Percentiles rank a stretch among this genome's conserved stretches.
Conservation (phyloP, 2,888 invertebrate species). For the Troides aeacus region DNA sequence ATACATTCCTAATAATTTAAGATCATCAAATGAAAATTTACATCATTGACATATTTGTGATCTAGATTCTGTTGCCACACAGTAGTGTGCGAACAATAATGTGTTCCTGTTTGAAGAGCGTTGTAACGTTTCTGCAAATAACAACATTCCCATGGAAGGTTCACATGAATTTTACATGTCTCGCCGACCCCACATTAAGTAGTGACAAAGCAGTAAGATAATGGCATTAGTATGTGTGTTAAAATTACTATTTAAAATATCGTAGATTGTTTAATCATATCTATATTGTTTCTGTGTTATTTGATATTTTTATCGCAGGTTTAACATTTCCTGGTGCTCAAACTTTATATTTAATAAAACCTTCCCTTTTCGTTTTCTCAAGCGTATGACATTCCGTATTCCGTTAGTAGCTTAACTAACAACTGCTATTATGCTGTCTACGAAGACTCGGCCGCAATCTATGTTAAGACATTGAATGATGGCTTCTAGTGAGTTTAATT, state of each 20-base stretch:
- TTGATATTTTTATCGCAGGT: neutral
- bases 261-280: neutral
- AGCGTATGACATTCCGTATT: slow-evolving; percentile 15
- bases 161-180: too few species aligned
- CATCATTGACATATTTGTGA: too few species aligned
- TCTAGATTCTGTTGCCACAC: too few species aligned
- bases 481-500: slow-evolving; percentile 61
- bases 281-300: neutral
- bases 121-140: too few species aligned
- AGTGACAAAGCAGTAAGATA: too few species aligned
- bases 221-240: neutral
- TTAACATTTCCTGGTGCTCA: neutral
- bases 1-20: neutral
- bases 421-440: slow-evolving; percentile 16
- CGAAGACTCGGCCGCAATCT: slow-evolving; percentile 12
- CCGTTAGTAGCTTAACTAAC: slow-evolving; percentile 5
- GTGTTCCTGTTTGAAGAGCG: too few species aligned
- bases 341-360: too few species aligned
- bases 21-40: too few species aligned
- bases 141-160: too few species aligned
- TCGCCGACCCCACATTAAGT: too few species aligned
- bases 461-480: slow-evolving; percentile 37
- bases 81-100: too few species aligned
- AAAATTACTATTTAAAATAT: neutral
- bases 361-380: slow-evolving; percentile 37